Evolutionary conservation across 2,888 invertebrate species (phyloP).

Genomic region (Vannuccia rotundouncinata): DNA sequence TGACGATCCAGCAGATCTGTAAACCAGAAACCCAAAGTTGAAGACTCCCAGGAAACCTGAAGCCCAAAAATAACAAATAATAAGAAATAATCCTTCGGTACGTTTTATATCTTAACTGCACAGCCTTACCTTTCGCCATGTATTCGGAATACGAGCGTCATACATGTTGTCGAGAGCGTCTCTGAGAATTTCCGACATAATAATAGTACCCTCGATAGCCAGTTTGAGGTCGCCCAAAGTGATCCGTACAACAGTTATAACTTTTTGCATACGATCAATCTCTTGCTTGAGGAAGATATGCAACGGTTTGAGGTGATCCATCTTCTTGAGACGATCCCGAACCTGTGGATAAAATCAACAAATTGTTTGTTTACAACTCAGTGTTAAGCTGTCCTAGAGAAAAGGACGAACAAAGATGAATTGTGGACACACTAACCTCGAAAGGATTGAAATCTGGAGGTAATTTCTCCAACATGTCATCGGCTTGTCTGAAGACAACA

Average conservation of each 20-base stretch:
- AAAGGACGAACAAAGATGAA: too few relatives aligned
- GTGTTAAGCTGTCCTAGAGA: not conserved
- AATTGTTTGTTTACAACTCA: not conserved
- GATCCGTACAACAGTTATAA: constrained; percentile 69
- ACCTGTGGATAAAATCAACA: constrained; percentile 46
- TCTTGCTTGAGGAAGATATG: constrained; percentile 80
- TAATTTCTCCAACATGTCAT: constrained; percentile 80
- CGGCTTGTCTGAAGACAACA: constrained; percentile 80
- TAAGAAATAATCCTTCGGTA: too few relatives aligned
- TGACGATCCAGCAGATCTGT: constrained; percentile 87
- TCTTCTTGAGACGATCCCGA: constrained; percentile 75
- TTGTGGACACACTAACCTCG: constrained; percentile 61
- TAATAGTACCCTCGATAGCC: constrained; percentile 91
- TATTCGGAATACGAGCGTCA: constrained; percentile 83
- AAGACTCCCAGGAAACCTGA: constrained; percentile 91
- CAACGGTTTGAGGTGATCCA: constrained; percentile 88
- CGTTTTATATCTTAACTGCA: too few relatives aligned
- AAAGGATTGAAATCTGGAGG: constrained; percentile 79
- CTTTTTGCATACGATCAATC: constrained; percentile 74
- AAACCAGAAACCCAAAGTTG: constrained; percentile 96
- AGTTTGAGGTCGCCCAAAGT: constrained; percentile 81
- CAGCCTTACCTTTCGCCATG: constrained; percentile 72
- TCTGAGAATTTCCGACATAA: constrained; percentile 83
- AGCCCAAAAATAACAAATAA: constrained; percentile 14
- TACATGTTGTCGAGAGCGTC: constrained; percentile 90